phyloP scores from a whole-genome alignment of 2,888 invertebrate genomes.

The Nomada ferruginata region DNA sequence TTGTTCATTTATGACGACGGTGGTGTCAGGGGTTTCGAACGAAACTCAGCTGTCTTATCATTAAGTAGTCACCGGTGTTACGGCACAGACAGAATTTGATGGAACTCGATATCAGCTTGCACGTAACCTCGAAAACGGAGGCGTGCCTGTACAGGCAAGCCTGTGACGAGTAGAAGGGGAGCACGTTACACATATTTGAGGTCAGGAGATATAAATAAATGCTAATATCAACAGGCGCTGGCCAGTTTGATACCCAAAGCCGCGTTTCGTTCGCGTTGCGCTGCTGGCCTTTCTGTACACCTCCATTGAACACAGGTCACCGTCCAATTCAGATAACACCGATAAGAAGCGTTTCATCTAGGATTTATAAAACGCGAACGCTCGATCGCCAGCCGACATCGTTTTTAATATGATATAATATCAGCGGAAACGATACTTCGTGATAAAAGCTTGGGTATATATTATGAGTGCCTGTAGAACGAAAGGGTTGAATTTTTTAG shows the following conservation, averaged over 20 bases:
- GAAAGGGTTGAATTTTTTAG: no score
- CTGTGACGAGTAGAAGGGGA: conserved; percentile 64
- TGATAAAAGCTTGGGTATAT: background rate
- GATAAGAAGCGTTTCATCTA: conserved; percentile 55
- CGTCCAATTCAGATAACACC: conserved; percentile 58
- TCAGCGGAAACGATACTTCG: background rate
- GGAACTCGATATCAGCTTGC: conserved; percentile 61
- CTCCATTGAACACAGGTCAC: conserved; percentile 53
- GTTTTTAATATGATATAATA: conserved; percentile 15
- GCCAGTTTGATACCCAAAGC: conserved; percentile 74
- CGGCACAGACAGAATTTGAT: conserved; percentile 60
- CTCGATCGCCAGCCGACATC: background rate
- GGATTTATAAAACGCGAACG: conserved; percentile 47
- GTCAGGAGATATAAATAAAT: conserved; percentile 82
- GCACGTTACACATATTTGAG: conserved; percentile 79
- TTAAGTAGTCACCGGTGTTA: conserved; percentile 41
- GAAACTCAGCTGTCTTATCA: background rate
- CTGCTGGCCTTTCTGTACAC: conserved; percentile 54
- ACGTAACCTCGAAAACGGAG: conserved; percentile 77
- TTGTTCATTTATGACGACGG: background rate
- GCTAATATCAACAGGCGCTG: conserved; percentile 80
- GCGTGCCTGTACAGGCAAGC: conserved; percentile 68
- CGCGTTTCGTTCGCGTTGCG: conserved; percentile 73
- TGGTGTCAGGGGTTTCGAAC: no score
- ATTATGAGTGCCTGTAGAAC: background rate